Evolutionary conservation across 2,888 invertebrate genomes (phyloP).

Genomic region (Rhamphomyia laevipes): DNA sequence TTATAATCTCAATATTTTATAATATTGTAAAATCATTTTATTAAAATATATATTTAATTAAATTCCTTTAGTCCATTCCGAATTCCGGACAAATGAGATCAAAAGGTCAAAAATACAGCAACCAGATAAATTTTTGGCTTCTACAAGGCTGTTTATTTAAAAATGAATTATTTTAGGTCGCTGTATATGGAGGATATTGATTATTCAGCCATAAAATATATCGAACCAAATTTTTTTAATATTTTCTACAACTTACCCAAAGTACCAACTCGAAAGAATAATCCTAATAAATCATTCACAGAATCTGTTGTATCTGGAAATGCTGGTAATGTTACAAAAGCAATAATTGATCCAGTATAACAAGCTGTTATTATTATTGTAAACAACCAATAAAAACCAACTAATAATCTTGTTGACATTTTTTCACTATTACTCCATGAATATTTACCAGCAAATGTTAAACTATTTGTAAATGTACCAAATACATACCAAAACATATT

Average conservation of each 20-base stretch:
- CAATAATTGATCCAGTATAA: conserved; percentile 74
- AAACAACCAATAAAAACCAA: conserved; percentile 74
- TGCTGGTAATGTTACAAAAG: conserved; percentile 67
- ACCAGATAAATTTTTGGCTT: too few relatives aligned
- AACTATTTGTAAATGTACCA: conserved; percentile 72
- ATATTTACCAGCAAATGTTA: conserved; percentile 55
- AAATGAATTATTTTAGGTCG: too few relatives aligned
- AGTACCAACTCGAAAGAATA: conserved; percentile 60
- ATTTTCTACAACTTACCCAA: conserved; percentile 49
- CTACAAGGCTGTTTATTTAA: too few relatives aligned
- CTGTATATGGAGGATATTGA: too few relatives aligned
- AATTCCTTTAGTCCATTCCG: too few relatives aligned
- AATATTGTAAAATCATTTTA: background rate
- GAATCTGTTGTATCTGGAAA: conserved; percentile 64
- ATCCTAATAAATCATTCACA: conserved; percentile 49
- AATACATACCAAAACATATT: conserved; percentile 84
- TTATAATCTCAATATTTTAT: background rate
- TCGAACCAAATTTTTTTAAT: too few relatives aligned
- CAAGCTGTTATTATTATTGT: conserved; percentile 75
- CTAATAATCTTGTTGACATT: conserved; percentile 55
- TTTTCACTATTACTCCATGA: conserved; percentile 61
- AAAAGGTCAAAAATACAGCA: too few relatives aligned
- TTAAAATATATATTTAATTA: background rate
- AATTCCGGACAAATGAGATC: too few relatives aligned
- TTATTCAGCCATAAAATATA: too few relatives aligned